Conservation (phyloP, 2,113 vertebrate species). For the Cebus imitator region DNA sequence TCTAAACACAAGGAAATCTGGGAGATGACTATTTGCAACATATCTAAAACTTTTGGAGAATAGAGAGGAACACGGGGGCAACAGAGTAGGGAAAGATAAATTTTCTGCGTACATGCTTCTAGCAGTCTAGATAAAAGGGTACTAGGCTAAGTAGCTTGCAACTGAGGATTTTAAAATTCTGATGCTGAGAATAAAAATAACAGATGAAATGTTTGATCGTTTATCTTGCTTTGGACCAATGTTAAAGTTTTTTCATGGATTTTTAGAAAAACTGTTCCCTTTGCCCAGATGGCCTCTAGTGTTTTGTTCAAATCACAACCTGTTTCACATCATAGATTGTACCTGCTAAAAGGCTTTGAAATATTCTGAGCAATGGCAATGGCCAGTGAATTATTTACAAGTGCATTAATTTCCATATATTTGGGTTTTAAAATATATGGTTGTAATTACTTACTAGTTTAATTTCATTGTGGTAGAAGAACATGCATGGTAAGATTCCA, state of each 20-base stretch:
- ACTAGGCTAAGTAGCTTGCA: neutral
- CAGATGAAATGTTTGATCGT: neutral
- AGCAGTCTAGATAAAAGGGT: neutral
- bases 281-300: neutral
- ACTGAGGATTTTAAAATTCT: neutral
- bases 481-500: neutral
- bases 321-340: neutral
- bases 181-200: neutral
- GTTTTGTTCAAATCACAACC: neutral
- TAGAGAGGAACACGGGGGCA: neutral
- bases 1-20: neutral
- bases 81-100: neutral
- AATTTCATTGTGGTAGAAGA: neutral
- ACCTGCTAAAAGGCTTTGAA: neutral
- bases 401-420: neutral
- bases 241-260: neutral
- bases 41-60: neutral
- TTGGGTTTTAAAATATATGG: neutral
- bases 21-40: neutral
- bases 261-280: constrained; percentile 38
- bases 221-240: neutral
- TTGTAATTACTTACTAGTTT: neutral
- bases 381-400: neutral
- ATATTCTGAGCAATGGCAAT: neutral
- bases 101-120: neutral